phyloP scores from a whole-genome alignment of 2,797 vertebrate species.

The Argentina silus region DNA sequence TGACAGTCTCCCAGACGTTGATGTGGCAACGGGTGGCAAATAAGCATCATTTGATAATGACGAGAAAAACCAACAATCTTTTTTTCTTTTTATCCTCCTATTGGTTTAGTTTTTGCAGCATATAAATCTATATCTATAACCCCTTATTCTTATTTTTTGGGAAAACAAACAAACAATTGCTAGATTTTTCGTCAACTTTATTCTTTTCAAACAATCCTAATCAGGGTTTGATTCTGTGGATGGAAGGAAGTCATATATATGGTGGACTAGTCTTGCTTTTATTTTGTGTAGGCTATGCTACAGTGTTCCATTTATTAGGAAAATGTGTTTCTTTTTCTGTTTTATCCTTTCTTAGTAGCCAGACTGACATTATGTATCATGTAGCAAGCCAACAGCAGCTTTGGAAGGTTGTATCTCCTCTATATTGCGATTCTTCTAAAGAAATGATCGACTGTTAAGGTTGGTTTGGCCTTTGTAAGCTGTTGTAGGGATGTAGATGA shows the following conservation, averaged over 20 bases:
- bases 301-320: conserved; percentile 61
- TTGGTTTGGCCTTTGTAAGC: conserved; percentile 61
- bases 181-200: conserved; percentile 68
- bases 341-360: conserved; percentile 57
- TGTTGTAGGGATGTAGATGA: conserved; percentile 62
- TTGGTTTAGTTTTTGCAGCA: conserved; percentile 88
- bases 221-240: conserved; percentile 94
- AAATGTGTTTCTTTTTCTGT: conserved; percentile 36
- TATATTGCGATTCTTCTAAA: conserved; percentile 66
- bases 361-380: conserved; percentile 53
- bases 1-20: conserved; percentile 78
- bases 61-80: conserved; percentile 74
- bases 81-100: conserved; percentile 75
- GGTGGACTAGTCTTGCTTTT: conserved; percentile 67
- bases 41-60: conserved; percentile 79
- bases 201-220: conserved; percentile 78
- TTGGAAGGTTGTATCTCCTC: conserved; percentile 68
- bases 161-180: conserved; percentile 60
- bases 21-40: conserved; percentile 96
- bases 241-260: conserved; percentile 84
- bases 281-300: conserved; percentile 77
- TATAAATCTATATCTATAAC: conserved; percentile 74
- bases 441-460: conserved; percentile 54
- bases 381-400: conserved; percentile 74
- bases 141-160: conserved; percentile 66